Evolutionary conservation across 1,140 invertebrate species (phyloP), one percentile per base, ranked within the genome.

Genomic region (Cyclina sinensis): DNA sequence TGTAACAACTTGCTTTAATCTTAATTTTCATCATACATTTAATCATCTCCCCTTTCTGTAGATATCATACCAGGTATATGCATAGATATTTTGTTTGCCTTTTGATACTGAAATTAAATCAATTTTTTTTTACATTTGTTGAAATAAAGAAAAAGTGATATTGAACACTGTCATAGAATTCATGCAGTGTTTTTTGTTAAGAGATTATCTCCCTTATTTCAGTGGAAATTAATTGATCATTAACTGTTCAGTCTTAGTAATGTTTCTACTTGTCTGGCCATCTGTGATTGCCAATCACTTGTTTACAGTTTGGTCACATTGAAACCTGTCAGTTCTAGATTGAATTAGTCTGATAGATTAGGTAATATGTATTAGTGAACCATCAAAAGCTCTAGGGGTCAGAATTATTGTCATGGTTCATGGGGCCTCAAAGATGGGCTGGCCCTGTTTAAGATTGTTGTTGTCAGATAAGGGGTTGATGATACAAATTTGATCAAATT

Each of bases 401-500:
- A 32, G 46, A 70, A 68, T 70, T 84, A 84, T 84, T 84, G 82
- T 54, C 54, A 48, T 21, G 82, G 82, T 84, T 84, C 82, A 84
- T 24, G 9, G 30, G 12, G n/a, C 1, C n/a, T 78, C 74, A 78
- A 78, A 78, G 74, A 27, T 11, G 32, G 27, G 21, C 7, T 11
- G 48, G 1, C 46, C 74, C 74, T 51, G 43, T 78, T 35, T 78
- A 51, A 78, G 46, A 54, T 78, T 78, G 43, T 7, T 30, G 4
- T 78, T 78, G 74, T 78, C 74, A 51, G 74, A 78, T 78, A 54
- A 54, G 18, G 74, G 37, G 48, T n/a, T 46, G 24, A 43, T 37
- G 48, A 76, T 21, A 87, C 74, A 87, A 79, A 87, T 87, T 87
- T 48, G 73, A 87, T 80, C 73, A 79, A 87, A 87, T 87, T 87